Percentiles rank a stretch among this genome's conserved stretches.
Conservation (phyloP, 2,113 vertebrate species). For the Hyaena hyaena region DNA sequence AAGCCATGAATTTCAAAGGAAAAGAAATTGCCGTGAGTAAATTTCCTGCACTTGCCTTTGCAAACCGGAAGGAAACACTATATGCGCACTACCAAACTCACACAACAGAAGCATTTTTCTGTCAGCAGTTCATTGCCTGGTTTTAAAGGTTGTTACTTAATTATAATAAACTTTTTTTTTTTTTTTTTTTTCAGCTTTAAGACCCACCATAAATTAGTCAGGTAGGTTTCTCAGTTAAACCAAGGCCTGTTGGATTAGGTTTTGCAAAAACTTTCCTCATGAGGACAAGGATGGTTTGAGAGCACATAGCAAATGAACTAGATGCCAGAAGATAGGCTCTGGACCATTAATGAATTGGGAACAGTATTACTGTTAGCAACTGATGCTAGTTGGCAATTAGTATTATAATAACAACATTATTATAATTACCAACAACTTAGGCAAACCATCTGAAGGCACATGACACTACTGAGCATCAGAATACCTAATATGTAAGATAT, state of each 20-base stretch:
- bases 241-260: neutral
- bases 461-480: neutral
- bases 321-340: neutral
- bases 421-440: neutral
- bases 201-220: neutral
- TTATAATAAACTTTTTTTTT: neutral
- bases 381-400: neutral
- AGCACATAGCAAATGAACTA: neutral
- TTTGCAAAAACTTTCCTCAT: neutral
- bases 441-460: neutral
- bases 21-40: neutral
- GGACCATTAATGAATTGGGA: neutral
- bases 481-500: neutral
- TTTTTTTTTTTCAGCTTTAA: neutral
- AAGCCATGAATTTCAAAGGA: neutral
- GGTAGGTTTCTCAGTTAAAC: neutral
- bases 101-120: neutral
- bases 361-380: neutral
- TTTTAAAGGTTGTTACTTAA: neutral
- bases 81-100: neutral
- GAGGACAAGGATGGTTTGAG: neutral
- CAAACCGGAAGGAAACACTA: slow-evolving; percentile 26
- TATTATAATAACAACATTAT: neutral
- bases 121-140: neutral
- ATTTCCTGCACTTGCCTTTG: neutral